These are phyloP conservation scores for Microplitis mediator DNA, from an alignment of 1,140 invertebrate species.

Conservation along the genomic window DNA sequence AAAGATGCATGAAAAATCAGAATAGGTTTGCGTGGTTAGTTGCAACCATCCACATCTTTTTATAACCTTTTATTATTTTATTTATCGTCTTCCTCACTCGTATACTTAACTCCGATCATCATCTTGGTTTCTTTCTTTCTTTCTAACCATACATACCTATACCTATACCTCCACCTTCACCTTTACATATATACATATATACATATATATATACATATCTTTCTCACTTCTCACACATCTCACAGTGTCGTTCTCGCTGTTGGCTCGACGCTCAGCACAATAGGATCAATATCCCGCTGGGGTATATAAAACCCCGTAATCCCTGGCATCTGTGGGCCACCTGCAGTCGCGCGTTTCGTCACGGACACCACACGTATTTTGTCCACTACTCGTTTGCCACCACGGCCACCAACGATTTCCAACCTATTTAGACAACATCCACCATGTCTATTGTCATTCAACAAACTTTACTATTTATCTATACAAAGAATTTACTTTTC, in stretches of 20 bases:
- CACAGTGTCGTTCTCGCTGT: conserved; percentile 31
- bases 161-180: too few relatives aligned
- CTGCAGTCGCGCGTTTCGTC: conserved; percentile 61
- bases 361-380: conserved; percentile 48
- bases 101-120: too few relatives aligned
- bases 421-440: conserved; percentile 17
- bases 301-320: conserved; percentile 60
- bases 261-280: conserved; percentile 47
- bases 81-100: too few relatives aligned
- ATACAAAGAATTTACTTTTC: not conserved
- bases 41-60: too few relatives aligned
- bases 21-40: not conserved
- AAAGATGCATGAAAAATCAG: not conserved
- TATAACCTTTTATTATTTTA: too few relatives aligned
- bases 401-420: conserved; percentile 27
- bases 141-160: too few relatives aligned
- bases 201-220: not conserved
- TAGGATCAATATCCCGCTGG: conserved; percentile 61
- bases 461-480: not conserved
- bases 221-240: not conserved
- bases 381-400: conserved; percentile 34
- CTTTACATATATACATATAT: not conserved
- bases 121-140: too few relatives aligned
- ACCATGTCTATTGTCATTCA: not conserved
- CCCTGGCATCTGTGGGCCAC: conserved; percentile 60